Conservation (phyloP, 2,113 vertebrate genomes). For the Datnioides undecimradiatus region DNA sequence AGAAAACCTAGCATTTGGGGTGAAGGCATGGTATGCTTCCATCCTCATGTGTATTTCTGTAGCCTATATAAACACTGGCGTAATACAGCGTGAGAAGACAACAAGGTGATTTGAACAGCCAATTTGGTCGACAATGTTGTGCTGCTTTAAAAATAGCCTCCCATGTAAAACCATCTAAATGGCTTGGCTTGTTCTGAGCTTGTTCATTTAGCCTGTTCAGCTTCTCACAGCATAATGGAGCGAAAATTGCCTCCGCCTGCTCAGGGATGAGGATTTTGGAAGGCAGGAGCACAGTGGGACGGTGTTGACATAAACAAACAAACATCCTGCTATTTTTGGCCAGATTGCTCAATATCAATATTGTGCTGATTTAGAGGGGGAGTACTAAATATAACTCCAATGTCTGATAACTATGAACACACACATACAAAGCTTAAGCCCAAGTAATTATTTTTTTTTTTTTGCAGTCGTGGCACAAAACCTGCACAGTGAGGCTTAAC, state of each 20-base stretch:
- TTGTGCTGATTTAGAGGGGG: conserved; percentile 34
- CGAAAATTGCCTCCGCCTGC: conserved; percentile 62
- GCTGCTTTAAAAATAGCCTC: conserved; percentile 68
- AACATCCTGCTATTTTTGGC: conserved; percentile 38
- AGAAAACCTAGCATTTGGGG: conserved; percentile 8
- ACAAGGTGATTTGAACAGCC: conserved; percentile 46
- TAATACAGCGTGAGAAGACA: conserved; percentile 5
- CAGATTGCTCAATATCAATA: conserved; percentile 21
- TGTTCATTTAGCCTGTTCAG: conserved; percentile 68
- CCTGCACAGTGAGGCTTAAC: background rate
- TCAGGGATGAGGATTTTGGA: conserved; percentile 61
- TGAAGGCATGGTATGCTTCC: background rate
- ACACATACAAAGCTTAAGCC: background rate
- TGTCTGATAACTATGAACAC: conserved; percentile 10
- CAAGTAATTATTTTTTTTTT: background rate
- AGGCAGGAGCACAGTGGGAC: conserved; percentile 36
- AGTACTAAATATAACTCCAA: conserved; percentile 5
- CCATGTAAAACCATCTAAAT: conserved; percentile 59
- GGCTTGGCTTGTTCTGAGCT: conserved; percentile 59
- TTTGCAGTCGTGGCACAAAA: background rate
- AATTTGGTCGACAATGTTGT: conserved; percentile 45
- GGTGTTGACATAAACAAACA: conserved; percentile 49
- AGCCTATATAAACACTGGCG: background rate
- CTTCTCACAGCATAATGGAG: conserved; percentile 64
- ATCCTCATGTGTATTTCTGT: conserved; percentile 17